Percentiles rank a stretch among this genome's conserved stretches.
Conservation (phyloP, 92 coral and sea anemone genomes). For the Porites cylindrica region DNA sequence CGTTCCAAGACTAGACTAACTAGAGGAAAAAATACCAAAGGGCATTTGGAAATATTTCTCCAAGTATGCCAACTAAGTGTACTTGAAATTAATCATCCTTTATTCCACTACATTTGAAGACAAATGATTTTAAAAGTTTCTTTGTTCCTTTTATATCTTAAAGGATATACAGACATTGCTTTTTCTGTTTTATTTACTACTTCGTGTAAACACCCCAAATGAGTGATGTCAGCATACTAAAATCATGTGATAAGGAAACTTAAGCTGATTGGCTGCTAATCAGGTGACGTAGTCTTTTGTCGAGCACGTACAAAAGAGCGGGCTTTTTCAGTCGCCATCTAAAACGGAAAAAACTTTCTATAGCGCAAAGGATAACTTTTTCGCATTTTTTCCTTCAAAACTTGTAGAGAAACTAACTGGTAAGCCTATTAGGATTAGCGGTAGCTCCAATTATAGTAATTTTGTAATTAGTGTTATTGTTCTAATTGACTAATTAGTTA, state of each 20-base stretch:
- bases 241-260: conserved; percentile 11
- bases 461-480: conserved; percentile 27
- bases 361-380: background rate
- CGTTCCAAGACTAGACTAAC: no score
- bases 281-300: conserved; percentile 15
- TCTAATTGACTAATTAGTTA: conserved; percentile 32
- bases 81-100: no score
- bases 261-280: conserved; percentile 3
- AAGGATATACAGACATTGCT: no score
- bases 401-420: background rate
- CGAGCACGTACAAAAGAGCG: conserved; percentile 1
- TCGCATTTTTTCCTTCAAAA: background rate
- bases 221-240: no score
- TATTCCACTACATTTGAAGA: no score
- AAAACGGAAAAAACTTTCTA: background rate
- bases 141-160: no score
- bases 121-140: no score
- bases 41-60: no score
- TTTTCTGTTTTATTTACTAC: no score
- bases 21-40: no score
- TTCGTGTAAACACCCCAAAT: no score
- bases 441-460: background rate
- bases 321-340: background rate
- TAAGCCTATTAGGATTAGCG: background rate
- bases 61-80: no score